Conservation (phyloP, 2,797 vertebrate species). For the Pelobates cultripes region DNA sequence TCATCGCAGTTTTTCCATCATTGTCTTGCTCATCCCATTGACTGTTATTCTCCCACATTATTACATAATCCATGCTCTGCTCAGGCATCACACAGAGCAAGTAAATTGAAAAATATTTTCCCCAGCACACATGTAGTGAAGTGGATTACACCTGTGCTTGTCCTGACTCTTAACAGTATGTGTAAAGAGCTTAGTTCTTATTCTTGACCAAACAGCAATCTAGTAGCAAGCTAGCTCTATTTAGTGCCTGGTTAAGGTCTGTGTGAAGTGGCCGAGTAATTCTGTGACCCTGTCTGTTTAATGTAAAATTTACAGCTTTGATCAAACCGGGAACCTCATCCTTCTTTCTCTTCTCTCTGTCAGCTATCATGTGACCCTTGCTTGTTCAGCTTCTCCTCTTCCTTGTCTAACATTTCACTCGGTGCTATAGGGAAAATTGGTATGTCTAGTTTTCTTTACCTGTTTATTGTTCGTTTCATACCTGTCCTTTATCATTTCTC, state of each 20-base stretch:
- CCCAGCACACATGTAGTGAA: neutral
- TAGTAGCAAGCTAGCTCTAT: too few relatives aligned
- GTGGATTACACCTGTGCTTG: neutral
- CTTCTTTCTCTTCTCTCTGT: conserved; percentile 69
- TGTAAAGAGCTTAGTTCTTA: neutral
- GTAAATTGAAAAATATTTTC: neutral
- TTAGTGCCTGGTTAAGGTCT: too few relatives aligned
- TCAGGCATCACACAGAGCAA: neutral
- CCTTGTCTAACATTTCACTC: conserved; percentile 81
- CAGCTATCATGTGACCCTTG: conserved; percentile 78
- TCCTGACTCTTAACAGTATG: neutral
- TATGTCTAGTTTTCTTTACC: conserved; percentile 73
- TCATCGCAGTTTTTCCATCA: neutral
- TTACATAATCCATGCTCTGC: neutral
- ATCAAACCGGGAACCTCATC: neutral
- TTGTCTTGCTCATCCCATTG: neutral
- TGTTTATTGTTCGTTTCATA: conserved; percentile 51
- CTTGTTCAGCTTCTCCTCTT: conserved; percentile 81
- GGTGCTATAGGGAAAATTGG: conserved; percentile 79
- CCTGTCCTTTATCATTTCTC: conserved; percentile 42
- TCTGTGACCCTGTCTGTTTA: neutral
- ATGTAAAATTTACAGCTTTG: neutral
- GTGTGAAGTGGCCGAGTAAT: neutral
- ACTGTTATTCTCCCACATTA: neutral
- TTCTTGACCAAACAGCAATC: neutral